Conservation (phyloP, 2,888 invertebrate genomes). For the Zhuqinia jingwanae region DNA sequence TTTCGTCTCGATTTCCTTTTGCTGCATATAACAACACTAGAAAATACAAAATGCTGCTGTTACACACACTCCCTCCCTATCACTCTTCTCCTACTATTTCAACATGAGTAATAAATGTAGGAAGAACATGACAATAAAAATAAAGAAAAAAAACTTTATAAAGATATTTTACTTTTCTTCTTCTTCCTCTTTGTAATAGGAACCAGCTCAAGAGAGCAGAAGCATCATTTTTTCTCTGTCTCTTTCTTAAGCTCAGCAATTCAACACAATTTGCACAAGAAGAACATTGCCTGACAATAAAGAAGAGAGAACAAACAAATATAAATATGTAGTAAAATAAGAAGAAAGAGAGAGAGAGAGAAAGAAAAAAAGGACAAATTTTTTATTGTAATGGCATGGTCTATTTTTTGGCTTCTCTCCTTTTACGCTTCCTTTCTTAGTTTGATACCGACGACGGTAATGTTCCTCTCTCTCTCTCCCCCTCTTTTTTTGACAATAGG, state of each 20-base stretch:
- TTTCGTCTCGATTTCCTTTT: too few species aligned
- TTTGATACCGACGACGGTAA: too few species aligned
- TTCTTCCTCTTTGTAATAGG: neutral
- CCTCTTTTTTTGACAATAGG: neutral
- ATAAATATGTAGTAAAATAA: conserved; percentile 10
- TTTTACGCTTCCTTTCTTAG: neutral
- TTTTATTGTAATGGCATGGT: conserved; percentile 16
- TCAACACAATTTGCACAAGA: conserved; percentile 44
- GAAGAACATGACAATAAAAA: neutral
- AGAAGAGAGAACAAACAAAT: neutral
- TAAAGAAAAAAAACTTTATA: too few species aligned
- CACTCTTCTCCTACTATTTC: neutral
- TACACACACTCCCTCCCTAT: too few species aligned
- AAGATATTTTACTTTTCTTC: too few species aligned
- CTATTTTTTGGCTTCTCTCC: neutral
- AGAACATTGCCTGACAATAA: conserved; percentile 24
- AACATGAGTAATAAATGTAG: conserved; percentile 38
- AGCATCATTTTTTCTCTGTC: neutral
- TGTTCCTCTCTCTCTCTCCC: too few species aligned
- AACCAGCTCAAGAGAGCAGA: neutral
- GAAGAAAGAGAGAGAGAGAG: neutral
- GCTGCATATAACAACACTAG: too few species aligned
- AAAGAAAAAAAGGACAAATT: neutral
- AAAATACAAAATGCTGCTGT: too few species aligned
- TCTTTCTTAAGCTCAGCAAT: conserved; percentile 21